Conservation (phyloP, 2,888 invertebrate species). For the Chloroclystis v-ata region DNA sequence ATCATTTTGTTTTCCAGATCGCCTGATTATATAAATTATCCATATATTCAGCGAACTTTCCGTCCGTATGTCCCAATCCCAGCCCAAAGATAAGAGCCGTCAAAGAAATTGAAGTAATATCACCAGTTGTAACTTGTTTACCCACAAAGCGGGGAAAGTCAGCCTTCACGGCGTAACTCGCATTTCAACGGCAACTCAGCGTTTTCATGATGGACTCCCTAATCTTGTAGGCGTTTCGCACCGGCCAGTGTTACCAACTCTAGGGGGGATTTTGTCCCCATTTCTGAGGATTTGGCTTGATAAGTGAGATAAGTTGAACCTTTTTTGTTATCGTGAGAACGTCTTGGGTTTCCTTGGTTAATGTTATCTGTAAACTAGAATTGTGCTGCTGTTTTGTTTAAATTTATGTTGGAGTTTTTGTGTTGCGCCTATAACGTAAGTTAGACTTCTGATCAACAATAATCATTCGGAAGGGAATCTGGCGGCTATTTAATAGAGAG, state of each 20-base stretch:
- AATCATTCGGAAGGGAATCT: no score
- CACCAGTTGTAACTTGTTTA: conserved; percentile 53
- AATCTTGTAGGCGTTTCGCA: conserved; percentile 33
- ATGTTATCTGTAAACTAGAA: not conserved
- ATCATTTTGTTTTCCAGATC: no score
- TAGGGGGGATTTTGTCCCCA: conserved; percentile 12
- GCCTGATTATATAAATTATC: no score
- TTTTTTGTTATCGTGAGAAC: conserved; percentile 18
- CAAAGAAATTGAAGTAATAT: conserved; percentile 61
- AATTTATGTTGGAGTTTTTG: not conserved
- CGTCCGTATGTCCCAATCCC: conserved; percentile 33
- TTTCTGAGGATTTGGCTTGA: conserved; percentile 19
- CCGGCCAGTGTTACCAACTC: conserved; percentile 2
- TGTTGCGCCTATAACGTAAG: no score
- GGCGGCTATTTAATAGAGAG: no score
- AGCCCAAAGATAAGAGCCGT: conserved; percentile 51
- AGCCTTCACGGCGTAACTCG: conserved; percentile 32
- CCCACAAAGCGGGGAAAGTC: conserved; percentile 42
- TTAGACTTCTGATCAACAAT: no score
- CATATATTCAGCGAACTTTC: not conserved
- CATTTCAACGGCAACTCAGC: conserved; percentile 20
- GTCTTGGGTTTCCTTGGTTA: conserved; percentile 12
- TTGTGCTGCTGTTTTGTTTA: not conserved
- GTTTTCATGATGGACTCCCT: conserved; percentile 47
- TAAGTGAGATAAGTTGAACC: conserved; percentile 22